These are phyloP conservation scores for Sycophila sp. DNA, from an alignment of 1,140 invertebrate species.

Conservation along the genomic window DNA sequence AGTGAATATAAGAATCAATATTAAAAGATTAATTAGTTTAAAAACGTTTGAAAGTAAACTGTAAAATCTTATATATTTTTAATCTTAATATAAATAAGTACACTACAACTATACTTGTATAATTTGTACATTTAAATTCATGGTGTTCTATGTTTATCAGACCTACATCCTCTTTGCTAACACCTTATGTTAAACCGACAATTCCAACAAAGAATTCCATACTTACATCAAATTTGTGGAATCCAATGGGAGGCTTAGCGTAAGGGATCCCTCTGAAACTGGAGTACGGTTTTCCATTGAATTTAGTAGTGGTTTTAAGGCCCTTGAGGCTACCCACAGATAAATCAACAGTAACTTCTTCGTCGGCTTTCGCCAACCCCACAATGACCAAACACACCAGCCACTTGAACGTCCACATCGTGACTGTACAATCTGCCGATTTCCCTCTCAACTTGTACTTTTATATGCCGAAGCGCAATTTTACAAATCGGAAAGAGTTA, in stretches of 20 bases:
- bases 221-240: constrained; percentile 73
- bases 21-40: no score
- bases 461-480: constrained; percentile 3
- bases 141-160: no score
- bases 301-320: constrained; percentile 46
- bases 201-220: not conserved
- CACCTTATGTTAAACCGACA: not conserved
- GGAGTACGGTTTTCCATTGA: constrained; percentile 54
- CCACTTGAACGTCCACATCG: not conserved
- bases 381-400: not conserved
- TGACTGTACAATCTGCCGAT: not conserved
- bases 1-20: no score
- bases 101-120: no score
- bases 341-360: constrained; percentile 53
- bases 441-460: not conserved
- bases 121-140: no score
- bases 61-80: no score
- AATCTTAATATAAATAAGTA: no score
- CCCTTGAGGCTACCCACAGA: constrained; percentile 56
- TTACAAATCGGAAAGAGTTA: not conserved
- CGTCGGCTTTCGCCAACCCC: constrained; percentile 6
- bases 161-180: no score
- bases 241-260: constrained; percentile 63
- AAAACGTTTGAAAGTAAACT: no score
- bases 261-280: constrained; percentile 75